phyloP scores from a whole-genome alignment of 37 sponge, comb jelly and placozoan species.

The Amphimedon queenslandica region DNA sequence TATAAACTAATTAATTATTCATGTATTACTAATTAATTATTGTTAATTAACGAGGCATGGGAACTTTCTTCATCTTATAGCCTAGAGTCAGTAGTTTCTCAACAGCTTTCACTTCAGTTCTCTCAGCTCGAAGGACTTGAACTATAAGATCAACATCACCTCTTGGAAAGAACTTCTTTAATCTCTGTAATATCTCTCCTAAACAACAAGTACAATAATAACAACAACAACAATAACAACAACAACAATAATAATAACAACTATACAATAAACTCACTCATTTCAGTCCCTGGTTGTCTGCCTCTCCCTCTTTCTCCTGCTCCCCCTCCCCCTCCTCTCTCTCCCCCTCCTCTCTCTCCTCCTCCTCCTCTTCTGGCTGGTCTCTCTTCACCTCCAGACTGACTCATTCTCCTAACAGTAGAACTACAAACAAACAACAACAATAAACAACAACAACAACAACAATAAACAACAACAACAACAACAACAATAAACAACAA shows the following conservation, averaged over 20 bases:
- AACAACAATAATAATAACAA: background rate
- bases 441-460: background rate
- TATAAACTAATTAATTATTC: no score
- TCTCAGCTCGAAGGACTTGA: conserved; percentile 11
- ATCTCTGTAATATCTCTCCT: conserved; percentile 48
- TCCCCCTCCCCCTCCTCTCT: background rate
- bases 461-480: no score
- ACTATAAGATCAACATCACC: conserved; percentile 37
- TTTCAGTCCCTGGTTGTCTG: background rate
- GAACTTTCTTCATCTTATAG: conserved; percentile 53
- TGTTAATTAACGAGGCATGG: conserved; percentile 22
- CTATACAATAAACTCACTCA: background rate
- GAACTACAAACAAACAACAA: conserved; percentile 1
- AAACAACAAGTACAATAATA: background rate
- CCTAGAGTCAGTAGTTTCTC: conserved; percentile 46
- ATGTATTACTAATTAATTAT: background rate
- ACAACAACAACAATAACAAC: no score
- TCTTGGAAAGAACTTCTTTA: conserved; percentile 59
- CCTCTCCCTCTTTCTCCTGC: background rate
- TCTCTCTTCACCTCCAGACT: conserved; percentile 17
- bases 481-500: no score
- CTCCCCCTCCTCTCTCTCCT: background rate
- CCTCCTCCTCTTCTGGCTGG: background rate
- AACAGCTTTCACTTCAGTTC: conserved; percentile 53
- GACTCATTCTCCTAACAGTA: background rate